phyloP scores from a whole-genome alignment of 1,140 invertebrate genomes.

The Zaprionus taronus region DNA sequence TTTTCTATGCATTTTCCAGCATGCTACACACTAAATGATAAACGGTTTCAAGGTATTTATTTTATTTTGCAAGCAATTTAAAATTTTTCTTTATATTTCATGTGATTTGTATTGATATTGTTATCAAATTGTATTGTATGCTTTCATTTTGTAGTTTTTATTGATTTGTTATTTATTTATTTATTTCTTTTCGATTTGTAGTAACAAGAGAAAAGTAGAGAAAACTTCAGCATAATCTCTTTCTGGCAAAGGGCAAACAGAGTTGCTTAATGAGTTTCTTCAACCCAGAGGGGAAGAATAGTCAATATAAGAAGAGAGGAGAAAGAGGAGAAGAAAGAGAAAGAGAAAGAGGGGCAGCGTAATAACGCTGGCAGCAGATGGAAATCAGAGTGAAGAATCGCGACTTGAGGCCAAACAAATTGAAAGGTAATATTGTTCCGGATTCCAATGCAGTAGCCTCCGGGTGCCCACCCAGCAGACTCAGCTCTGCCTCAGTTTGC shows the following conservation, averaged over 20 bases:
- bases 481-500: not conserved
- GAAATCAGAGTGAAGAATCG: slow-evolving; percentile 29
- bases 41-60: slow-evolving; percentile 7
- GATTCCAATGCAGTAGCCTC: slow-evolving; percentile 35
- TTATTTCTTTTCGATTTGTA: not conserved
- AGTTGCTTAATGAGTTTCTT: slow-evolving; percentile 38
- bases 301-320: not conserved
- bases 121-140: not conserved
- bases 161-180: not conserved
- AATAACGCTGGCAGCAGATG: slow-evolving; percentile 11
- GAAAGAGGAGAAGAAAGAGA: not conserved
- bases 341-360: not conserved
- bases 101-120: not conserved
- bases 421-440: slow-evolving; percentile 71
- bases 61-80: not conserved
- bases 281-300: slow-evolving; percentile 12
- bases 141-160: not conserved
- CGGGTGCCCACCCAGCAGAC: slow-evolving; percentile 32
- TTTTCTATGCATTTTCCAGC: slow-evolving; percentile 62
- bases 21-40: slow-evolving; percentile 20
- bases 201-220: not conserved
- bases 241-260: not conserved
- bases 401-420: slow-evolving; percentile 56
- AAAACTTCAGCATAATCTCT: slow-evolving; percentile 15
- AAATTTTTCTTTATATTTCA: not conserved